A percentile compares a stretch with the other conserved stretches of the same genome.
These are phyloP conservation scores for Epiblema foenella DNA, from an alignment of 2,888 invertebrate species.

Conservation along the genomic window DNA sequence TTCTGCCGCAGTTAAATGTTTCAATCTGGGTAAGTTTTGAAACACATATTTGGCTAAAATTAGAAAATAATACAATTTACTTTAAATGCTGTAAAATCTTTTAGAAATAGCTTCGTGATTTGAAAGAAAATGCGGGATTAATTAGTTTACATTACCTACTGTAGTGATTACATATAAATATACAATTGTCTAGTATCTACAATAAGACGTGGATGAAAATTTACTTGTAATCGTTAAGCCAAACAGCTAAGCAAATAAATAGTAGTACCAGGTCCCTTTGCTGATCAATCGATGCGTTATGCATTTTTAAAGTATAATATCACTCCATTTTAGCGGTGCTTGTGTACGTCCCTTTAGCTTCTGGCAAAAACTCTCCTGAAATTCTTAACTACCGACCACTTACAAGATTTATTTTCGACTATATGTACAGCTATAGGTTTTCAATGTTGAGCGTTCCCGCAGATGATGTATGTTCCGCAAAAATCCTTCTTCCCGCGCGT, in stretches of 20 bases:
- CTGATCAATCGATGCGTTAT: too few species aligned
- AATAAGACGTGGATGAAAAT: neutral
- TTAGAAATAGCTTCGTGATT: too few species aligned
- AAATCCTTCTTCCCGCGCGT: conserved; percentile 64
- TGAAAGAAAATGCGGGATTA: neutral
- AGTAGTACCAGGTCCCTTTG: too few species aligned
- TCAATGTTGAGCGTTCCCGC: conserved; percentile 47
- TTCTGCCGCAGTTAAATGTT: too few species aligned
- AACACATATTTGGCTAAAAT: neutral
- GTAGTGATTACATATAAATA: neutral
- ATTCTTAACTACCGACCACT: neutral
- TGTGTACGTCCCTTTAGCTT: neutral
- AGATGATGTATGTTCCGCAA: conserved; percentile 54
- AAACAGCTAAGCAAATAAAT: neutral
- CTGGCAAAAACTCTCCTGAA: neutral
- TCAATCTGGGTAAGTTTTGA: neutral
- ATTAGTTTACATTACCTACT: neutral
- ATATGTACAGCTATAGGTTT: neutral
- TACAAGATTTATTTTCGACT: conserved; percentile 1
- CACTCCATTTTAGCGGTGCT: neutral
- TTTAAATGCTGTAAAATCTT: too few species aligned
- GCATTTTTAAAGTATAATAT: too few species aligned
- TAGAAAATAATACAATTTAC: too few species aligned
- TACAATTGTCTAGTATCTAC: neutral
- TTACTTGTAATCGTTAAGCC: neutral